Evolutionary conservation across 2,113 vertebrate genomes (phyloP).

Genomic region (Setophaga petechia): DNA sequence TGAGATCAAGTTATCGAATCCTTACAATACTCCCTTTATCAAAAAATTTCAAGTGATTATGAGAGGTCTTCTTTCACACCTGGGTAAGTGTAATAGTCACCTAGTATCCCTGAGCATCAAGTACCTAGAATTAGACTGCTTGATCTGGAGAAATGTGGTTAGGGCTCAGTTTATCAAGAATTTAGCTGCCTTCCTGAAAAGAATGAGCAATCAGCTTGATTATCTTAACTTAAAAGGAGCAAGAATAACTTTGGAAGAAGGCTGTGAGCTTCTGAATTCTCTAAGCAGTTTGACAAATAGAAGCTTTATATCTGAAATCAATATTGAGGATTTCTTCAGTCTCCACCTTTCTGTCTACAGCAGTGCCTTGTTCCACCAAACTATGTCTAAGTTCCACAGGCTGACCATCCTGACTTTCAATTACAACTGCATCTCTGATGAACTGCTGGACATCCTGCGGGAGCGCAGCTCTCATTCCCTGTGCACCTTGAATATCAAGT

Average conservation of each 20-base stretch:
- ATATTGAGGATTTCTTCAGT: slow-evolving; percentile 76
- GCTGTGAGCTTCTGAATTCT: slow-evolving; percentile 70
- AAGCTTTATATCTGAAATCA: slow-evolving; percentile 57
- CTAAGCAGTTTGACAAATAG: slow-evolving; percentile 48
- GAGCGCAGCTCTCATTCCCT: slow-evolving; percentile 52
- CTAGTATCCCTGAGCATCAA: slow-evolving; percentile 70
- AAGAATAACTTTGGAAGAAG: slow-evolving; percentile 70
- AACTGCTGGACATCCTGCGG: slow-evolving; percentile 66
- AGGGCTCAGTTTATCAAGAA: slow-evolving; percentile 62
- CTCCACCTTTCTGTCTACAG: slow-evolving; percentile 65
- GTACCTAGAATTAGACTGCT: slow-evolving; percentile 68
- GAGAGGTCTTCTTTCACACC: slow-evolving; percentile 60
- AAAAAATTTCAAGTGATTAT: slow-evolving; percentile 72
- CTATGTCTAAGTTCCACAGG: slow-evolving; percentile 62
- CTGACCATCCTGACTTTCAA: slow-evolving; percentile 70
- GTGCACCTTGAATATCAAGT: slow-evolving; percentile 73
- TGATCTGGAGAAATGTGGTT: slow-evolving; percentile 67
- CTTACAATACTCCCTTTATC: slow-evolving; percentile 61
- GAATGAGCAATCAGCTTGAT: slow-evolving; percentile 61
- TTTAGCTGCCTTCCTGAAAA: slow-evolving; percentile 70
- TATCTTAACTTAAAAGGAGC: slow-evolving; percentile 73
- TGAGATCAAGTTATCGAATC: slow-evolving; percentile 72
- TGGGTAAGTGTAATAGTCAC: slow-evolving; percentile 62
- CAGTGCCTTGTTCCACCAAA: slow-evolving; percentile 62
- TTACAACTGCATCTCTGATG: slow-evolving; percentile 77